Evolutionary conservation across 35 echinoderm and acorn worm species (phyloP).

Genomic region (Ophioderma brevispina): DNA sequence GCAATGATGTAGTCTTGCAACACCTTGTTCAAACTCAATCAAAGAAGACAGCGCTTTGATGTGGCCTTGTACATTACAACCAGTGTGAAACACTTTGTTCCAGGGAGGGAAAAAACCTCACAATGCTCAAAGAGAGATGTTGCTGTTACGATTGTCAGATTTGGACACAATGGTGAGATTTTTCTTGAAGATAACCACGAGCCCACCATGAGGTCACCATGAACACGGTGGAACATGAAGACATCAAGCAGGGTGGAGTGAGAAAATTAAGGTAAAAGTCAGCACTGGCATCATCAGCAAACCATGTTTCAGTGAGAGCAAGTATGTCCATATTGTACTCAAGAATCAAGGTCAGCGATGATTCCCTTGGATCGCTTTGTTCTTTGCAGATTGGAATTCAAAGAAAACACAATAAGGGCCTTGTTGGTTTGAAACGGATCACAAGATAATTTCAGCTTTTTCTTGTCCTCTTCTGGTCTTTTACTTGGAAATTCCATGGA

Average conservation of each 20-base stretch:
- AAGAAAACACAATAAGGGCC: background rate
- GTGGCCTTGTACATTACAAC: no score
- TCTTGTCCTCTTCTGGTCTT: no score
- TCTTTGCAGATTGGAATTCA: background rate
- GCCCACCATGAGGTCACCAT: conserved; percentile 1
- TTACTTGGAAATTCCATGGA: no score
- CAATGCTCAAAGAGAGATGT: background rate
- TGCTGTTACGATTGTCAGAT: background rate
- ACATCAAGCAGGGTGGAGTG: conserved; percentile 24
- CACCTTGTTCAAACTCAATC: no score
- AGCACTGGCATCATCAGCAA: conserved; percentile 14
- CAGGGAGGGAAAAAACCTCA: background rate
- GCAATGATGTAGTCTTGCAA: no score
- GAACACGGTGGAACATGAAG: background rate
- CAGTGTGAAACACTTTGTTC: background rate
- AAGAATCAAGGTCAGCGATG: conserved; percentile 13
- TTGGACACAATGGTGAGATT: conserved; percentile 2
- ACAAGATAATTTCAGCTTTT: no score
- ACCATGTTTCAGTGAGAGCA: conserved; percentile 24
- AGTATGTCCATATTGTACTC: conserved; percentile 26
- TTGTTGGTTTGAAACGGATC: background rate
- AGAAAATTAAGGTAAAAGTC: conserved; percentile 14
- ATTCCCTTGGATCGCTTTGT: background rate
- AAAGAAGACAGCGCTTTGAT: no score
- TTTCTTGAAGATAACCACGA: conserved; percentile 8